Evolutionary conservation across 2,888 invertebrate genomes (phyloP), one percentile per base, ranked within the genome.

Genomic region (Troilus luridus): DNA sequence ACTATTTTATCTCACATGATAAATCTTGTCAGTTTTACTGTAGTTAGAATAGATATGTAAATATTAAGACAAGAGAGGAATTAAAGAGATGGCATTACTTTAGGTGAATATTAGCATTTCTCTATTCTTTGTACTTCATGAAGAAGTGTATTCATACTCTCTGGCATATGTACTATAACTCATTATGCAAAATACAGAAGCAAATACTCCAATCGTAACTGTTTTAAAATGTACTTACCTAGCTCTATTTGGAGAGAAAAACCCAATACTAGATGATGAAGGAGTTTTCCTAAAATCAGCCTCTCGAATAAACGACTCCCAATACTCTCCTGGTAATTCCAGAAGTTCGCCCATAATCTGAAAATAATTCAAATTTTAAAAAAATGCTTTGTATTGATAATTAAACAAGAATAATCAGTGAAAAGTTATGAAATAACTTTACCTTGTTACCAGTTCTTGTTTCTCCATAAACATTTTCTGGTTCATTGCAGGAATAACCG

Each of bases 401-500:
- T 24, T 12, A 19, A 41, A 67, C n/a, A 64, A 54, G 0, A 62
- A 89, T n/a, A 27, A 21, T 17, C 24, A 88, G 14, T 21, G 19
- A 24, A 41, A 67, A 24, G n/a, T 14, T 56, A 41, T 0, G 8
- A 41, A 77, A 77, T 19, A 64, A 41, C 19, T 19, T 14, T 54
- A 92, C 92, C 91, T 98, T 98, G 93, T 96, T 96, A 89, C 96
- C 95, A 0, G 97, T 97, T 93, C 98, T 98, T 0, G 95, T 95
- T 92, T 97, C 96, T 94, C 98, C 96, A 89, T 96, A 96, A 10
- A 96, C 95, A 27, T 96, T 95, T 92, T 96, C 96, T 0, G 97
- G 96, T 94, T 97, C 96, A 0, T 95, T 94, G 0, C 96, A 96
- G 21, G 97, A 97, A 94, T 97, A 98, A 0, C 99, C 99, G 54